Conservation (phyloP, 1,140 invertebrate genomes). For the Lordiphosa clarofinis region DNA sequence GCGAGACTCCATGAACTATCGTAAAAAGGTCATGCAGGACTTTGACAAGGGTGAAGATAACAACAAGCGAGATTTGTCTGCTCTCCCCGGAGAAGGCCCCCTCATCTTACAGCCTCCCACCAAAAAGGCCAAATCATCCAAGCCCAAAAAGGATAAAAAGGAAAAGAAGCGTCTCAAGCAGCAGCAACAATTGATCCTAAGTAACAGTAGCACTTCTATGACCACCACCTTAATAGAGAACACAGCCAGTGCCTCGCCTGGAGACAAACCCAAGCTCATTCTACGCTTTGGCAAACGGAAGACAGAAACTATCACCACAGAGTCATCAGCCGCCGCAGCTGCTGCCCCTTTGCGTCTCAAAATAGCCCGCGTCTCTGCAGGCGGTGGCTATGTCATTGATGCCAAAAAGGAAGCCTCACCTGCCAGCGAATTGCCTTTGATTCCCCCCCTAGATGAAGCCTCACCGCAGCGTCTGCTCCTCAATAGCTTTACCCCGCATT, state of each 20-base stretch:
- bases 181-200: constrained; percentile 29
- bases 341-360: constrained; percentile 88
- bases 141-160: constrained; percentile 83
- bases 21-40: constrained; percentile 90
- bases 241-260: constrained; percentile 77
- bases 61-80: constrained; percentile 13
- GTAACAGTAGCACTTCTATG: constrained; percentile 45
- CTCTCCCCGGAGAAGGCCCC: constrained; percentile 11
- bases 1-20: constrained; percentile 92
- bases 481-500: constrained; percentile 63
- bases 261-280: constrained; percentile 83
- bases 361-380: constrained; percentile 88
- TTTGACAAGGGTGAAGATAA: constrained; percentile 86
- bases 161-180: constrained; percentile 84
- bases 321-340: too few relatives aligned
- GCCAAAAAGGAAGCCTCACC: constrained; percentile 53
- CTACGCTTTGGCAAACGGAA: constrained; percentile 82
- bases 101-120: constrained; percentile 55
- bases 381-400: constrained; percentile 84
- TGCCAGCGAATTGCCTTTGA: constrained; percentile 31
- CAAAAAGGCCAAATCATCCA: constrained; percentile 79
- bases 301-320: constrained; percentile 70
- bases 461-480: constrained; percentile 37
- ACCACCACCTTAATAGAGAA: constrained; percentile 76
- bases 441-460: constrained; percentile 30